A percentile compares a stretch with the other conserved stretches of the same genome.
phyloP scores from a whole-genome alignment of 2,113 vertebrate genomes.

The Egretta garzetta region DNA sequence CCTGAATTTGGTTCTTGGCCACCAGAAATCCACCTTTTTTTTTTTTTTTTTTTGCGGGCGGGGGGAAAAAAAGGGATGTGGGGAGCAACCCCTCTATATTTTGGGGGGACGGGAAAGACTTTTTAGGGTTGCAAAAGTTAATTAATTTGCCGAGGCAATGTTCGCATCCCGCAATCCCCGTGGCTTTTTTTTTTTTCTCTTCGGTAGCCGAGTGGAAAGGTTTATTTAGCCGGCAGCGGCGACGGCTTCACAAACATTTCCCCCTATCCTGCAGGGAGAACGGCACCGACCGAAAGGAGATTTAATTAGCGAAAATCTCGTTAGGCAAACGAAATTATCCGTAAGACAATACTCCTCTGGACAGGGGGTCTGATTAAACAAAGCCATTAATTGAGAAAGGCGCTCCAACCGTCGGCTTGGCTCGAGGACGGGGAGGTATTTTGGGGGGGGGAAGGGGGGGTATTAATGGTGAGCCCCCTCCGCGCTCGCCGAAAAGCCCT shows the following conservation, averaged over 20 bases:
- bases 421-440: not conserved
- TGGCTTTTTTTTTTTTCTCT: not conserved
- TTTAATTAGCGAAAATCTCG: slow-evolving; percentile 99
- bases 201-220: slow-evolving; percentile 75
- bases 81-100: not conserved
- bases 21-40: not conserved
- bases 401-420: slow-evolving; percentile 67
- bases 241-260: slow-evolving; percentile 81
- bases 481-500: not conserved
- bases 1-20: not conserved
- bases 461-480: not conserved
- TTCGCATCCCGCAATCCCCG: not conserved
- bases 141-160: slow-evolving; percentile 41
- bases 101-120: not conserved
- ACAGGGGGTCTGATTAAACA: slow-evolving; percentile 85
- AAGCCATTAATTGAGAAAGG: slow-evolving; percentile 80
- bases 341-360: slow-evolving; percentile 95
- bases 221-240: slow-evolving; percentile 83
- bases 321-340: slow-evolving; percentile 98
- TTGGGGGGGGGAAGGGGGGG: not conserved
- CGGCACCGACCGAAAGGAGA: slow-evolving; percentile 90
- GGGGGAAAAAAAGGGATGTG: no score
- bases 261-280: slow-evolving; percentile 82
- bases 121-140: not conserved
- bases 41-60: not conserved